Evolutionary conservation across 2,888 invertebrate genomes (phyloP), one percentile per base, ranked within the genome.

Genomic region (Vanessa cardui): DNA sequence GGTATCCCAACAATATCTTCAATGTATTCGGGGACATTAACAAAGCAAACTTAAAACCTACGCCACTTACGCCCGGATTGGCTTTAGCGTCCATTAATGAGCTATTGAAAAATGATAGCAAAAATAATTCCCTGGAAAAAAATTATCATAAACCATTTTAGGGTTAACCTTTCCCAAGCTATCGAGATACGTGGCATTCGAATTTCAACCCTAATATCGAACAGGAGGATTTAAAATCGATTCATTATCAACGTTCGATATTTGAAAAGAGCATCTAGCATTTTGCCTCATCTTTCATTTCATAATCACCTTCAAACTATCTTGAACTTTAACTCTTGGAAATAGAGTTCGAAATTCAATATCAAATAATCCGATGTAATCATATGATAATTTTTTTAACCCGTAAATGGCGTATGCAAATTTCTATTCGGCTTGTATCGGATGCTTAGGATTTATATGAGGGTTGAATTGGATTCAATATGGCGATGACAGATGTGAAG

Each of bases 71-170:
- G 87, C 83, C 69, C 82, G 86, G 80, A 82, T 88, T 84, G 85
- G 82, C 84, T 83, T 81, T 81, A 79, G 81, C 79, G 76, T 75
- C 78, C 80, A 83, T 84, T 92, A 92, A 92, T 92, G 90, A 92
- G 89, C 92, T 90, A 92, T 92, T 92, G 92, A 92, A 92, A 92
- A 92, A 92, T 92, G 92, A 92, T 92, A 87, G 88, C 86, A 87
- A 89, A 91, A 90, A 90, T 90, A 86, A 88, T 89, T 88, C 87
- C 80, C 78, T 21, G 77, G 75, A 81, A 69, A 66, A 65, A 77
- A 89, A 92, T 91, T 92, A 88, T 83, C 91, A 91, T 91, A 90
- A 87, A 78, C 83, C 85, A 85, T 86, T 88, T 84, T 76, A 79
- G 88, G 91, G 89, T 85, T 83, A 80, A 78, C 72, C 76, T 66